Evolutionary conservation across 1,140 invertebrate species (phyloP), one percentile per base, ranked within the genome.

Genomic region (Sarcophaga peregrina): DNA sequence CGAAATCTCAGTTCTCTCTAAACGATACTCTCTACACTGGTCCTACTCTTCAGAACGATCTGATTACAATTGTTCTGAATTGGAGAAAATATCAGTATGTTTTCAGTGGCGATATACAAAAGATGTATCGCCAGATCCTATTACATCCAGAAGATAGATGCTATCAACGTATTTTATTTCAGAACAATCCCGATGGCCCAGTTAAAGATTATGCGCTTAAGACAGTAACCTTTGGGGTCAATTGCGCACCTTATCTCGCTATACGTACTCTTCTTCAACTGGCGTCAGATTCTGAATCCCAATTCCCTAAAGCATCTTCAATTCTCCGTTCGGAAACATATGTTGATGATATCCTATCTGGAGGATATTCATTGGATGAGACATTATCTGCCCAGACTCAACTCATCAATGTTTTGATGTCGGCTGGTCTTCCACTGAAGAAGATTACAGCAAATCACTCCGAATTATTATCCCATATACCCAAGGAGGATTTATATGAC

Each of bases 231-330:
- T 81, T 81, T 47, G 46, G 62, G 4, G 54, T 82, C 8, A 82
- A 82, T 72, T 82, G 58, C 17, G 62, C 58, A 3, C 80, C 80
- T 25, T 82, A 68, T 48, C 45, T 73, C 0, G 81, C 81, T 17
- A 82, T 82, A 15, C 58, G 68, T 9, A 82, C 47, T 8, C 68
- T 82, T 74, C 47, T 72, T 48, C 62, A 82, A 47, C 68, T 82
- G 25, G 72, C 62, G 5, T 25, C 68, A 17, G 81, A 82, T 45
- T 20, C 47, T n/a, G 17, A 74, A 73, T 17, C 5, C 8, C 15
- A 20, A 75, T 50, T 52, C 25, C 81, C 81, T 10, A 46, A 52
- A 17, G 81, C 47, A 47, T 45, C 74, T 46, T 47, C 45, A 48
- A 76, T 76, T 17, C 47, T 76, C 13, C 46, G 74, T n/a, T n/a